A percentile compares a stretch with the other conserved stretches of the same genome.
Conservation (phyloP, 2,113 vertebrate species). For the Taxidea taxus region DNA sequence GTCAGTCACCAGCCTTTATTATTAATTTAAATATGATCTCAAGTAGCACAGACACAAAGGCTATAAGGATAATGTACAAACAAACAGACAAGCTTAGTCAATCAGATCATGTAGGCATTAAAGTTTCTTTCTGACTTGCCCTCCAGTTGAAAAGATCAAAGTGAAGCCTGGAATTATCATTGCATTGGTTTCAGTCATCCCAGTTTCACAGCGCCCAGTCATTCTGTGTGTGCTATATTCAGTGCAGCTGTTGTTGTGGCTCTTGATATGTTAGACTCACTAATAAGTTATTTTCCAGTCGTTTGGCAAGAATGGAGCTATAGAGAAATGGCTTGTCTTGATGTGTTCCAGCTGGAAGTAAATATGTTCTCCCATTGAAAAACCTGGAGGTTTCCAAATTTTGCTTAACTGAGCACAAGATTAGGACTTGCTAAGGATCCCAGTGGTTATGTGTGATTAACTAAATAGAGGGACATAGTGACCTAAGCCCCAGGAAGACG, state of each 20-base stretch:
- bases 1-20: constrained; percentile 25
- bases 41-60: constrained; percentile 7
- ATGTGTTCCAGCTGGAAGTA: constrained; percentile 75
- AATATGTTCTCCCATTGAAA: constrained; percentile 65
- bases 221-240: constrained; percentile 55
- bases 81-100: background rate
- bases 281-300: constrained; percentile 78
- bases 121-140: constrained; percentile 17
- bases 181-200: constrained; percentile 62
- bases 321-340: constrained; percentile 70
- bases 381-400: constrained; percentile 65
- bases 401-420: constrained; percentile 55
- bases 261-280: constrained; percentile 64
- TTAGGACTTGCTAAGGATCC: constrained; percentile 55
- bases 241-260: constrained; percentile 67
- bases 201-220: constrained; percentile 63
- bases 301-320: constrained; percentile 69
- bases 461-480: constrained; percentile 29
- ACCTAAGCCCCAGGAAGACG: constrained; percentile 50
- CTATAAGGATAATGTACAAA: constrained; percentile 42
- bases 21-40: constrained; percentile 55
- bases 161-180: constrained; percentile 47
- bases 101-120: background rate
- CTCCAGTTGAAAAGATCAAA: constrained; percentile 64
- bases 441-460: constrained; percentile 65